Evolutionary conservation across 2,888 invertebrate genomes (phyloP).

Genomic region (Caenorhabditis sp.): DNA sequence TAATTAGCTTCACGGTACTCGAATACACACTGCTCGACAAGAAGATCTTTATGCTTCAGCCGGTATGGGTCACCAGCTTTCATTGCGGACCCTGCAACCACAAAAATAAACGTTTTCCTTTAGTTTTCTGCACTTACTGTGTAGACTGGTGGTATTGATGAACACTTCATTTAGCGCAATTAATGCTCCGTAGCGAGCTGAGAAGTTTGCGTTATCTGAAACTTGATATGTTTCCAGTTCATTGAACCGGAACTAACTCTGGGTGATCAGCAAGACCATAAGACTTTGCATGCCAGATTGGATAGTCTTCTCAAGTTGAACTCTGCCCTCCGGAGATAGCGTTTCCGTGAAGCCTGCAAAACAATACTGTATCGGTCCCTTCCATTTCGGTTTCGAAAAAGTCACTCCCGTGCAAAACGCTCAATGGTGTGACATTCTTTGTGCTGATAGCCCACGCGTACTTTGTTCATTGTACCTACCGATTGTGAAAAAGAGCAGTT

Average conservation of each 20-base stretch:
- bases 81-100: constrained; percentile 52
- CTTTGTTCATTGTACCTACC: constrained; percentile 44
- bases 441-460: constrained; percentile 33
- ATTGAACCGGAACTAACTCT: not conserved
- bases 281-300: constrained; percentile 34
- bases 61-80: constrained; percentile 24
- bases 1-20: constrained; percentile 20
- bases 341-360: constrained; percentile 22
- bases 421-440: constrained; percentile 22
- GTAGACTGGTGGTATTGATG: constrained; percentile 17
- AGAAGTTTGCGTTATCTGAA: constrained; percentile 33
- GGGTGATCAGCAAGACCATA: constrained; percentile 16
- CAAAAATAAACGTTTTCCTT: not conserved
- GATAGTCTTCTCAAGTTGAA: constrained; percentile 14
- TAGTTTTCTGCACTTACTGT: constrained; percentile 12
- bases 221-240: no score
- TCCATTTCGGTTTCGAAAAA: no score
- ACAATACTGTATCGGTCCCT: no score
- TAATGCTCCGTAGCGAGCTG: constrained; percentile 36
- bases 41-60: constrained; percentile 41
- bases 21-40: constrained; percentile 44
- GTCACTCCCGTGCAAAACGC: not conserved
- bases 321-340: constrained; percentile 12
- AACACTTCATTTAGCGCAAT: constrained; percentile 41
- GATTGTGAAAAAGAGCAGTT: constrained; percentile 46